Conservation (phyloP, 2,113 vertebrate genomes). For the Zingel zingel region DNA sequence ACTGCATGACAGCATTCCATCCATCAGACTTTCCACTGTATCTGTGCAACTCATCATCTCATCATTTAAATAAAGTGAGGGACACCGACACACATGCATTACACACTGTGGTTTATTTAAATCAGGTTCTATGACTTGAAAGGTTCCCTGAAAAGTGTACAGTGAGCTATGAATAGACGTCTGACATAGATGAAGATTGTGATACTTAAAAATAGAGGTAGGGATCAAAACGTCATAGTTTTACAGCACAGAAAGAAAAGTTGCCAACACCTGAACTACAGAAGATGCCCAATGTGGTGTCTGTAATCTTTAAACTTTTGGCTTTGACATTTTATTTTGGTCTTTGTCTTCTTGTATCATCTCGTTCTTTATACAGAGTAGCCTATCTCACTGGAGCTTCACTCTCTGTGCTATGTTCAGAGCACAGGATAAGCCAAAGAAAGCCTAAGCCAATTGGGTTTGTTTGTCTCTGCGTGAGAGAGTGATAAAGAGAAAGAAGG, state of each 20-base stretch:
- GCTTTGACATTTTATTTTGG: constrained; percentile 27
- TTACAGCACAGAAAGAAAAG: neutral
- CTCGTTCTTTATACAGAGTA: neutral
- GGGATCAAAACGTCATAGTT: constrained; percentile 21
- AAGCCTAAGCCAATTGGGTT: constrained; percentile 47
- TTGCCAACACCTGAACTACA: constrained; percentile 3
- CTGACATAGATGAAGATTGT: neutral
- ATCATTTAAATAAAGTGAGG: constrained; percentile 21
- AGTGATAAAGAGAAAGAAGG: neutral
- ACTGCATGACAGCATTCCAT: constrained; percentile 73
- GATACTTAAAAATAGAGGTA: constrained; percentile 40
- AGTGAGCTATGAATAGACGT: constrained; percentile 48
- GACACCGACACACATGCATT: constrained; percentile 2
- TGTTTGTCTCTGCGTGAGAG: neutral
- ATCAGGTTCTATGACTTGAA: constrained; percentile 15
- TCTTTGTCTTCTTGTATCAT: neutral
- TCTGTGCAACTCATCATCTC: constrained; percentile 8
- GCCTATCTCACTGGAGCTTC: neutral
- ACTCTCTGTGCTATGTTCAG: constrained; percentile 17
- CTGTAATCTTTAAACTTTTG: neutral
- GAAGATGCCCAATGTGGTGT: neutral
- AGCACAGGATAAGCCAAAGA: constrained; percentile 48
- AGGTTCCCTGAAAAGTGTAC: constrained; percentile 23
- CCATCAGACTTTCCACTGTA: neutral
- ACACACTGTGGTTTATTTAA: neutral